Percentiles rank a stretch among this genome's conserved stretches.
phyloP scores from a whole-genome alignment of 2,888 invertebrate genomes.

The Megastigmus dorsalis region DNA sequence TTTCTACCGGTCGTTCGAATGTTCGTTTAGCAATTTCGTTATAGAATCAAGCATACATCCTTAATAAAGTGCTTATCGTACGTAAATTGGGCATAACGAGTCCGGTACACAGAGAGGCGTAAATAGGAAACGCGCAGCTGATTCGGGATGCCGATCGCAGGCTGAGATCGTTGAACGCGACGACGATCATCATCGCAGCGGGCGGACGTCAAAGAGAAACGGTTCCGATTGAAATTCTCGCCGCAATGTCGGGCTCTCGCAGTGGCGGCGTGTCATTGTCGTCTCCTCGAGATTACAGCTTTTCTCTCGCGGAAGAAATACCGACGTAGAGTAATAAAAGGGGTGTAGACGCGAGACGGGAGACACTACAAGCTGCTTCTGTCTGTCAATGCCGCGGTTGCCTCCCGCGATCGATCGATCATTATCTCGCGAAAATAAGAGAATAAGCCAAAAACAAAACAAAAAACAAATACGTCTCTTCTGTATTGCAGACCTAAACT shows the following conservation, averaged over 20 bases:
- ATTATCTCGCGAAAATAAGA: background rate
- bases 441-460: background rate
- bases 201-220: slow-evolving; percentile 40
- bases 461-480: slow-evolving; percentile 17
- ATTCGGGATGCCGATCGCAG: background rate
- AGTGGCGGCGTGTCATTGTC: slow-evolving; percentile 42
- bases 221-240: slow-evolving; percentile 33
- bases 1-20: too few species aligned
- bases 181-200: too few species aligned
- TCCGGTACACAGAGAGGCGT: too few species aligned
- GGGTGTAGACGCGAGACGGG: background rate
- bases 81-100: too few species aligned
- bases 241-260: slow-evolving; percentile 21
- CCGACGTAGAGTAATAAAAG: background rate
- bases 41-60: too few species aligned
- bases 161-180: slow-evolving; percentile 43
- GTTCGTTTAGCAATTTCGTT: too few species aligned
- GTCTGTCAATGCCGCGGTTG: slow-evolving; percentile 38
- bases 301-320: slow-evolving; percentile 46
- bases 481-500: slow-evolving; percentile 58
- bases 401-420: slow-evolving; percentile 4
- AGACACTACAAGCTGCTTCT: too few species aligned
- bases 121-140: slow-evolving; percentile 8
- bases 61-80: too few species aligned
- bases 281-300: slow-evolving; percentile 40